Evolutionary conservation across 2,113 vertebrate genomes (phyloP).

Genomic region (Gyps fulvus): DNA sequence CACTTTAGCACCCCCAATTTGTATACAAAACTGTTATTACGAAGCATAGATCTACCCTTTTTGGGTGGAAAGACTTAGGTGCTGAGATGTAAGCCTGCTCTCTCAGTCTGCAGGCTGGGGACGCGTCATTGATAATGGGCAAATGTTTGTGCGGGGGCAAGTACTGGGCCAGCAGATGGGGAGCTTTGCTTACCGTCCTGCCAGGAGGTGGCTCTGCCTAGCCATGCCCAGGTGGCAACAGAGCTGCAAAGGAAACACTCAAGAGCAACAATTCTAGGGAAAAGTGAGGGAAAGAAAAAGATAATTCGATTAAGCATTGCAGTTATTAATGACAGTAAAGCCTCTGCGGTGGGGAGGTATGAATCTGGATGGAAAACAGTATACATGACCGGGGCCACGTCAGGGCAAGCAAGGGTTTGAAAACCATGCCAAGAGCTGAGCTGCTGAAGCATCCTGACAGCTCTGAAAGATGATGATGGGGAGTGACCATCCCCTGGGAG

Average conservation of each 20-base stretch:
- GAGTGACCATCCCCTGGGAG: not conserved
- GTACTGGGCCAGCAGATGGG: not conserved
- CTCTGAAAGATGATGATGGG: not conserved
- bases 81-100: not conserved
- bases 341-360: not conserved
- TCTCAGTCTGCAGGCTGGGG: not conserved
- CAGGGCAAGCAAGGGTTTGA: not conserved
- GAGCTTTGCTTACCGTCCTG: not conserved
- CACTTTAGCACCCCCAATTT: not conserved
- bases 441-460: not conserved
- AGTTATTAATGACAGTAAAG: not conserved
- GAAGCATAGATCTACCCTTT: not conserved
- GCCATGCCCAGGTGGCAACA: not conserved
- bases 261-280: not conserved
- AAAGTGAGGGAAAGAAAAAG: not conserved
- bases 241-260: not conserved
- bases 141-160: not conserved
- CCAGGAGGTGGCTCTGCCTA: slow-evolving; percentile 59
- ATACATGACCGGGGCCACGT: not conserved
- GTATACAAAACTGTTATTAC: not conserved
- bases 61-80: not conserved
- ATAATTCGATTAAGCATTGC: not conserved
- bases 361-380: not conserved
- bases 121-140: rapidly evolving
- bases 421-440: not conserved